Conservation (phyloP, 2,113 vertebrate genomes). For the Noctilio leporinus region DNA sequence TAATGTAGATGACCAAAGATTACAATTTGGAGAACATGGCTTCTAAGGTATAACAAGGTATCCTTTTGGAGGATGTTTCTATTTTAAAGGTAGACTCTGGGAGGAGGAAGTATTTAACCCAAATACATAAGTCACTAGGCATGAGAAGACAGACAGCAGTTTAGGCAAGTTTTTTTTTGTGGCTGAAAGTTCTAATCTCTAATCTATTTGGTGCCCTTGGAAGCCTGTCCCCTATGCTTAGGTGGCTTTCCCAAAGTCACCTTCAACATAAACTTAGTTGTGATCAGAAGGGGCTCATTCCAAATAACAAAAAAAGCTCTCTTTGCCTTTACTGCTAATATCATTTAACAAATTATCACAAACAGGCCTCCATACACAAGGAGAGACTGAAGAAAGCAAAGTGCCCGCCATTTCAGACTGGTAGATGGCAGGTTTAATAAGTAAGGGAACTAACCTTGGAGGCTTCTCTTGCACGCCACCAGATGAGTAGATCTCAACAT, state of each 20-base stretch:
- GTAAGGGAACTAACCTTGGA: background rate
- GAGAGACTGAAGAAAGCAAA: background rate
- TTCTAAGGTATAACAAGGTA: background rate
- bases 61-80: constrained; percentile 21
- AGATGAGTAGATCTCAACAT: background rate
- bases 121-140: background rate
- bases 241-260: background rate
- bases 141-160: background rate
- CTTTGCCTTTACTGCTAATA: background rate
- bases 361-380: background rate
- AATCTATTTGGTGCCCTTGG: background rate
- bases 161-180: background rate
- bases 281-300: background rate
- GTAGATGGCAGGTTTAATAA: background rate
- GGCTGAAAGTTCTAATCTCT: background rate
- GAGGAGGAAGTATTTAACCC: background rate
- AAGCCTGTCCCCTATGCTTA: background rate
- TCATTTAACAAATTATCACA: background rate
- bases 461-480: background rate
- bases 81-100: constrained; percentile 1
- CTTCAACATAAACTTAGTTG: background rate
- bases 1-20: background rate
- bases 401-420: background rate
- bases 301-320: background rate
- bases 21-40: background rate